Conservation (phyloP, 2,797 vertebrate species). For the Danio tinwini region DNA sequence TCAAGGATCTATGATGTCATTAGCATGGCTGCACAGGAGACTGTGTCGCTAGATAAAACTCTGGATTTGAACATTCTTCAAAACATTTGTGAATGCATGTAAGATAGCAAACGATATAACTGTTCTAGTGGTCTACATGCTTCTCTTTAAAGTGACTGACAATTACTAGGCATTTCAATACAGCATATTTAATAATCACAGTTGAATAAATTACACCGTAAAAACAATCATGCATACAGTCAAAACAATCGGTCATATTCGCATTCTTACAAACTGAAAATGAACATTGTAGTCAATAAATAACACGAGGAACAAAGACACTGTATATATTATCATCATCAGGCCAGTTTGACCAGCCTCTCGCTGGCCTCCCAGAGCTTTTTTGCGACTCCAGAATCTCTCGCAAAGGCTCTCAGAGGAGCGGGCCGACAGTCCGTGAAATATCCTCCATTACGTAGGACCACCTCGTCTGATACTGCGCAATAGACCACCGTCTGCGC, state of each 20-base stretch:
- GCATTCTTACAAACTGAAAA: background rate
- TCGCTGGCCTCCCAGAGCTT: constrained; percentile 87
- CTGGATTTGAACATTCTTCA: no score
- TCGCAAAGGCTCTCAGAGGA: constrained; percentile 76
- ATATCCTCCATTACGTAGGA: constrained; percentile 76
- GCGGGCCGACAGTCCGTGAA: constrained; percentile 77
- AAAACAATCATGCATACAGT: background rate
- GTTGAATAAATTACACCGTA: constrained; percentile 4
- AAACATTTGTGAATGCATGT: no score
- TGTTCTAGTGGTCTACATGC: background rate
- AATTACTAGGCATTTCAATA: background rate
- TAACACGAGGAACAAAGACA: background rate
- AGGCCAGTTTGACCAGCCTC: constrained; percentile 78
- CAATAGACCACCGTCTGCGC: constrained; percentile 83
- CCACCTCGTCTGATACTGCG: constrained; percentile 76
- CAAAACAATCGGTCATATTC: background rate
- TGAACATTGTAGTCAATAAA: background rate
- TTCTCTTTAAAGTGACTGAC: background rate
- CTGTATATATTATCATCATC: constrained; percentile 33
- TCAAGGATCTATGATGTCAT: no score
- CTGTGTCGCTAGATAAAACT: no score
- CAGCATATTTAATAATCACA: background rate
- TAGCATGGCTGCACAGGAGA: no score
- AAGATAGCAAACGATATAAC: no score
- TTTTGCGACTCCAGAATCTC: constrained; percentile 80